Evolutionary conservation across 2,888 invertebrate genomes (phyloP), one percentile per base, ranked within the genome.

Genomic region (Ornithoptera alexandrae): DNA sequence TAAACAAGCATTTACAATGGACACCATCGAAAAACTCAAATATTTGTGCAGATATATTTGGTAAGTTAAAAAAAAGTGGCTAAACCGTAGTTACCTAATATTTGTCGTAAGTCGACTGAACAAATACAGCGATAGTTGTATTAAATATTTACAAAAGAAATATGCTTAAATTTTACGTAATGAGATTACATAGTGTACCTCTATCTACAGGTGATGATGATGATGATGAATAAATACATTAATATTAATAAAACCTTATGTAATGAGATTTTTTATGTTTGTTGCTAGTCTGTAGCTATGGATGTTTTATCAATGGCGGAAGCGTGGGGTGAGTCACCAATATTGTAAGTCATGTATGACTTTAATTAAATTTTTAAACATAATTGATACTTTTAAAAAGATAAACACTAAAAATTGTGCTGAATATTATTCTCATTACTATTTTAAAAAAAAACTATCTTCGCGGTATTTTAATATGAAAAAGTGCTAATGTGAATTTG

Each of bases 301-400:
- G 20, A 18, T 59, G 68, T 72, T 73, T 73, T 71, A 67, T 73
- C 73, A 65, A 73, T 73, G 66, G 20, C 57, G 68, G 70, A 70
- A 67, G 42, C 4, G 42, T 57, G 24, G 66, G 66, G 69, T 64
- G 62, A 46, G 22, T 58, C 63, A 65, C 64, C 15, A 56, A 56
- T 20, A 53, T 53, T 22, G 24, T 30, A 8, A n/a, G 57, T 57
- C 22, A n/a, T 58, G 6, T 12, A 10, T 22, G 57, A 17, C 18
- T 58, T 58, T n/a, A 53, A 53, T 18, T n/a, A 53, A 18, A 53
- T n/a, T 53, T 53, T 53, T n/a, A n/a, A 7, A 53, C 53, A n/a
- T 7, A n/a, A n/a, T 18, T n/a, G 46, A 12, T 46, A 12, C 46
- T 46, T 42, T 46, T 15, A 46, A 46, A 46, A 4, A 46, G 15